Percentiles rank a stretch among this genome's conserved stretches.
These are phyloP conservation scores for Corticium candelabrum DNA, from an alignment of 37 sponge, comb jelly and placozoan genomes.

Conservation along the genomic window DNA sequence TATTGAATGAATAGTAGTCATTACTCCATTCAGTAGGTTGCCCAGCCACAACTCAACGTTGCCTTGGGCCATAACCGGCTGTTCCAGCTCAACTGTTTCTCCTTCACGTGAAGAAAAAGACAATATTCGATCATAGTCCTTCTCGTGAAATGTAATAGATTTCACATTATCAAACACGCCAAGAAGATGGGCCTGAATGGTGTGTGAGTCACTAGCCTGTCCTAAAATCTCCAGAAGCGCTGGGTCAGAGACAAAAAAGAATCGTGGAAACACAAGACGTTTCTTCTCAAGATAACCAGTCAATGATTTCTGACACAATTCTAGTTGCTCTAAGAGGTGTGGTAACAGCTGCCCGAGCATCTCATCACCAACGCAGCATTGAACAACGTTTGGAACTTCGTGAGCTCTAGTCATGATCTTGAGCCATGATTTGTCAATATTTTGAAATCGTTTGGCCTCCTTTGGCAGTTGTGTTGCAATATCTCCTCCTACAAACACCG, in stretches of 20 bases:
- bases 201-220: slow-evolving; percentile 91
- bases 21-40: slow-evolving; percentile 53
- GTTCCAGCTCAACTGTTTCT: slow-evolving; percentile 80
- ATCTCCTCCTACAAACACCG: slow-evolving; percentile 96
- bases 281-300: slow-evolving; percentile 97
- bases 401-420: slow-evolving; percentile 88
- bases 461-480: slow-evolving; percentile 97
- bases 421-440: slow-evolving; percentile 92
- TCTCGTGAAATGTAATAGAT: slow-evolving; percentile 75
- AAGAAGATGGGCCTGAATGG: slow-evolving; percentile 82
- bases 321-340: slow-evolving; percentile 88
- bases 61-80: slow-evolving; percentile 76
- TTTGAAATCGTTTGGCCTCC: slow-evolving; percentile 80
- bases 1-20: slow-evolving; percentile 62
- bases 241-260: slow-evolving; percentile 97
- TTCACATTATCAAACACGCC: slow-evolving; percentile 85
- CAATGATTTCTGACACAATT: slow-evolving; percentile 90
- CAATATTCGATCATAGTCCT: slow-evolving; percentile 72
- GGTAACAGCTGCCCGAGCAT: slow-evolving; percentile 83
- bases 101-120: slow-evolving; percentile 65
- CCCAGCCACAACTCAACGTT: slow-evolving; percentile 96
- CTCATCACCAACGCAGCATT: slow-evolving; percentile 91
- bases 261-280: slow-evolving; percentile 89
- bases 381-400: slow-evolving; percentile 81
- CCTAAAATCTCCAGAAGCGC: slow-evolving; percentile 95